phyloP scores from a whole-genome alignment of 2,113 vertebrate genomes.

The human (Homo sapiens) region DNA sequence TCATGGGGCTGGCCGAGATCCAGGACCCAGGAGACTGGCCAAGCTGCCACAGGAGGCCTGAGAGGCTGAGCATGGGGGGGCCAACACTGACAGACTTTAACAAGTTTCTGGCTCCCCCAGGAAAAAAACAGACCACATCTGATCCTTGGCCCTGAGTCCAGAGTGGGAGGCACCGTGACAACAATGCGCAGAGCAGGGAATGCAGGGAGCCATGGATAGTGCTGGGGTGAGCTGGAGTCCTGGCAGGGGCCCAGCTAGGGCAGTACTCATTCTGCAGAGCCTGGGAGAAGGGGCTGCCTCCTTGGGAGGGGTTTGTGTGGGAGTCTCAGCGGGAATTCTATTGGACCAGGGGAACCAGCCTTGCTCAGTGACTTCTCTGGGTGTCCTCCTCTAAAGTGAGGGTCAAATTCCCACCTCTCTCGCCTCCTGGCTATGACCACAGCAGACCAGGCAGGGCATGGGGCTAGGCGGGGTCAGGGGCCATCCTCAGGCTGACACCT shows the following conservation, averaged over 20 bases:
- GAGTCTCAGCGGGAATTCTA: background rate
- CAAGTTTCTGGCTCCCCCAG: background rate
- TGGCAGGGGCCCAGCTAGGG: background rate
- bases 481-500: background rate
- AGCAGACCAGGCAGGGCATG: background rate
- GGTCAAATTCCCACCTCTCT: too few species aligned
- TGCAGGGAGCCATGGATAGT: background rate
- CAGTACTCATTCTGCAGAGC: background rate
- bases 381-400: background rate
- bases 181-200: too few species aligned
- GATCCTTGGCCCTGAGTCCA: background rate
- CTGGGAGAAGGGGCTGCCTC: background rate
- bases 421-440: background rate
- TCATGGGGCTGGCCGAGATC: background rate
- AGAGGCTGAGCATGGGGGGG: background rate
- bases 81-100: background rate
- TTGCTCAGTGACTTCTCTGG: background rate
- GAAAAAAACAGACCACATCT: background rate
- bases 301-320: background rate
- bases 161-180: too few species aligned
- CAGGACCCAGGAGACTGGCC: background rate
- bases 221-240: background rate
- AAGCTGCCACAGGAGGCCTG: background rate
- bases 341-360: background rate
- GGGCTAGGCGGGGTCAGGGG: rapidly evolving